Evolutionary conservation across 2,113 vertebrate species (phyloP), one percentile per base, ranked within the genome.

Genomic region (Furnarius figulus): DNA sequence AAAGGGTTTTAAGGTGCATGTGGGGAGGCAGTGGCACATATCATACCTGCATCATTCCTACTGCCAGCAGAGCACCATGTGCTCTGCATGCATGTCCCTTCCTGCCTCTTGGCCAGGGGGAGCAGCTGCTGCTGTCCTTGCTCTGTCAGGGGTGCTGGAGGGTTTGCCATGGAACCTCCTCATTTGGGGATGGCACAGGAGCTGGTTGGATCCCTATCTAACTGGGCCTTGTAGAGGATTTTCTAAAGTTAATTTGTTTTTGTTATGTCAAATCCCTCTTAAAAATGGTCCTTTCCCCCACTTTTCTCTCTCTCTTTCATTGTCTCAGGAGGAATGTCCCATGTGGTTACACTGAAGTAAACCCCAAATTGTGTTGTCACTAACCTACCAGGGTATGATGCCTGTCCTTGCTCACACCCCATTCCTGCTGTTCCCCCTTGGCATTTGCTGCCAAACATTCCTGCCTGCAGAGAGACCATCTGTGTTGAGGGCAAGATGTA

Each of bases 401-500:
- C 14, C 6, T 17, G 27, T 62, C 49, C 56, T 37, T 66, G 47
- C 49, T 66, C 74, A 1, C 20, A 30, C 31, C 10, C 44, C 0
- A 0, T 2, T 17, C 67, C 37, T 18, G 6, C 8, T 27, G 1
- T 25, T 14, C 16, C 33, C 37, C 18, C 8, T 40, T 67, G 90
- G 52, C 39, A 7, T 24, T 46, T 14, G 39, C 73, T 49, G 67
- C 75, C 62, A 14, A 49, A 40, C 3, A 0, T 59, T 47, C 44
- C 52, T 52, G 33, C 50, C 78, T n/a, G 35, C 46, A 75, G 46
- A 35, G 42, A 30, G 6, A 42, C 15, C 35, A 8, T 30, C 68
- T 37, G 33, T 17, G 31, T 6, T 3, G 0, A n/a, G 52, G n/a
- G 44, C 0, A 0, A 53, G 73, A 53, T 0, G 0, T 15, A 39